phyloP scores from a whole-genome alignment of 2,113 vertebrate genomes.

The Myotis brandtii region DNA sequence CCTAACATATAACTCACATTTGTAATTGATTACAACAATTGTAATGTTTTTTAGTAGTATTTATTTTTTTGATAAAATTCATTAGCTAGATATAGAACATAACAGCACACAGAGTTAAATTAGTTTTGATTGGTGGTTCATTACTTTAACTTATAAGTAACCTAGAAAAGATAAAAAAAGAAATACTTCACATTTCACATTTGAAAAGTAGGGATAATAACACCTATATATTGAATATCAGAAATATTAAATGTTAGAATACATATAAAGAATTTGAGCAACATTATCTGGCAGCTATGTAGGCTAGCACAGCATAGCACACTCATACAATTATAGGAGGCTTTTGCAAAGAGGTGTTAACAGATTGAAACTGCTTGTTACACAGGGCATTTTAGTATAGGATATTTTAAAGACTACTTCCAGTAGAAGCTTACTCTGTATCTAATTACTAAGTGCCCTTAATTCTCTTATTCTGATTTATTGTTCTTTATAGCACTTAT shows the following conservation, averaged over 20 bases:
- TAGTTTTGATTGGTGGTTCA: neutral
- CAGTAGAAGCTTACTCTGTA: neutral
- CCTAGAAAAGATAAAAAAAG: neutral
- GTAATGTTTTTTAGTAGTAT: neutral
- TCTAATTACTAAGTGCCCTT: neutral
- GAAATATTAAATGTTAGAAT: conserved; percentile 20
- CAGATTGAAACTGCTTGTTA: conserved; percentile 4
- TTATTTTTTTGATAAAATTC: neutral
- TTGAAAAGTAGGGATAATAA: neutral
- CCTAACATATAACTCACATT: neutral
- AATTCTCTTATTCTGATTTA: neutral
- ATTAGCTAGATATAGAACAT: neutral
- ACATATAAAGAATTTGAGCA: neutral
- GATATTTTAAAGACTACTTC: neutral
- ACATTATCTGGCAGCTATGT: neutral
- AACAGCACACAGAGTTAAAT: neutral
- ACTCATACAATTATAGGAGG: neutral
- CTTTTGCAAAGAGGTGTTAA: conserved; percentile 30
- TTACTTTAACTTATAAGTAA: neutral
- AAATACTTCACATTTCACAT: neutral
- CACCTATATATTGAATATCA: neutral
- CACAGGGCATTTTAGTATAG: neutral
- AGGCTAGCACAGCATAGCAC: neutral
- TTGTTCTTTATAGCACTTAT: neutral
- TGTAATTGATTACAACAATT: neutral